Conservation (phyloP, 2,888 invertebrate genomes). For the Drosophila eohydei region DNA sequence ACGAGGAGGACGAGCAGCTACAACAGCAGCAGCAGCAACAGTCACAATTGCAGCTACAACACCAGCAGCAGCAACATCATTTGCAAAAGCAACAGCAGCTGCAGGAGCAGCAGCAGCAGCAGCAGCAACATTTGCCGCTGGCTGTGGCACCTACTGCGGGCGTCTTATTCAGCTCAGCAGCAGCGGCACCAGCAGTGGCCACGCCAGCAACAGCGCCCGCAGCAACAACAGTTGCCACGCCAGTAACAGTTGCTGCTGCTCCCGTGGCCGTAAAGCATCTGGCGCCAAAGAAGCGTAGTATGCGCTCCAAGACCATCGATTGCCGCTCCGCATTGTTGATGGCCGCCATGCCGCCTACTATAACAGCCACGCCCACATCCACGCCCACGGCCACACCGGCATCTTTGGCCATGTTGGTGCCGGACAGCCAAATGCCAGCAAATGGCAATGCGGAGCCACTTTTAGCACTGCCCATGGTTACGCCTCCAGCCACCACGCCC, state of each 20-base stretch:
- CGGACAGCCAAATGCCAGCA: constrained; percentile 2
- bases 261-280: constrained; percentile 32
- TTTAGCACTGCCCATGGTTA: background rate
- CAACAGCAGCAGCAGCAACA: constrained; percentile 8
- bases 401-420: constrained; percentile 1
- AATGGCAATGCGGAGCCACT: constrained; percentile 4
- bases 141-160: background rate
- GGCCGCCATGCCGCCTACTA: constrained; percentile 4
- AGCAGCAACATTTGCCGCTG: constrained; percentile 1
- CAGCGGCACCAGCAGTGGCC: background rate
- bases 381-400: background rate
- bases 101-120: constrained; percentile 1
- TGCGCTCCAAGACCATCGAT: constrained; percentile 81
- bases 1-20: constrained; percentile 55
- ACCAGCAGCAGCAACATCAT: constrained; percentile 2
- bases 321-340: constrained; percentile 61
- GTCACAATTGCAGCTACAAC: background rate
- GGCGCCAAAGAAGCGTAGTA: constrained; percentile 72
- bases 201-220: constrained; percentile 6
- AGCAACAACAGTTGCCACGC: background rate
- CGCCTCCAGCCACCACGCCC: background rate
- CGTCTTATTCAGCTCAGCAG: constrained; percentile 6
- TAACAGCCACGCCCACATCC: background rate
- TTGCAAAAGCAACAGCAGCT: background rate
- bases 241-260: background rate